phyloP scores from a whole-genome alignment of 2,797 vertebrate species.

The Pseudochirops corinnae region DNA sequence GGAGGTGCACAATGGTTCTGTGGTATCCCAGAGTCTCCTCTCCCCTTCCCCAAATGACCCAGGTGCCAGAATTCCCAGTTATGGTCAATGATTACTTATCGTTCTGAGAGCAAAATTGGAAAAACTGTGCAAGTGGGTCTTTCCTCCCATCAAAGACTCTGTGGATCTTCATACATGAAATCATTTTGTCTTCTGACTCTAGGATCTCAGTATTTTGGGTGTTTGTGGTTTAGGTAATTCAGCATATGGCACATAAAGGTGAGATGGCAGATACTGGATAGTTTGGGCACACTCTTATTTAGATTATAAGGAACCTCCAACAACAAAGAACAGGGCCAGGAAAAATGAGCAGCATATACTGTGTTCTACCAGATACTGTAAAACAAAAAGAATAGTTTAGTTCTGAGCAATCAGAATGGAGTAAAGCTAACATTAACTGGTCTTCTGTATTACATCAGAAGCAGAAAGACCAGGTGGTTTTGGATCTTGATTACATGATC shows the following conservation, averaged over 20 bases:
- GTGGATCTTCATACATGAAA: conserved; percentile 19
- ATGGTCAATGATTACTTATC: not conserved
- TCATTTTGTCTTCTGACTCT: conserved; percentile 5
- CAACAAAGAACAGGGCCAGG: conserved; percentile 31
- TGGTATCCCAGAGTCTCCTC: not conserved
- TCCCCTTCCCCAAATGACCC: not conserved
- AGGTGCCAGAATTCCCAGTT: not conserved
- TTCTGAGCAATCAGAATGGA: not conserved
- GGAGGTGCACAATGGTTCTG: not conserved
- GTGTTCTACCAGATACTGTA: not conserved
- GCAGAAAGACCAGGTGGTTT: conserved; percentile 18
- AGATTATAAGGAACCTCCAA: conserved; percentile 39
- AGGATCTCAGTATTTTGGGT: not conserved
- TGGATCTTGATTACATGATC: not conserved
- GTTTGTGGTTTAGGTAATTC: conserved; percentile 16
- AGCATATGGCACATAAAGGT: not conserved
- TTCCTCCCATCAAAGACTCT: not conserved
- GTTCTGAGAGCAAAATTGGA: not conserved
- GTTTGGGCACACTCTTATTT: not conserved
- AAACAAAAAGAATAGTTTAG: conserved; percentile 7
- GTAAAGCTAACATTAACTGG: not conserved
- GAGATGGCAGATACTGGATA: not conserved
- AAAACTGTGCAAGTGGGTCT: not conserved
- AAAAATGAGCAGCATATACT: not conserved
- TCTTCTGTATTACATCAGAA: not conserved